Percentiles rank a stretch among this genome's conserved stretches.
Evolutionary conservation across 2,113 vertebrate genomes (phyloP).

Genomic region (Catharus bicknelli): DNA sequence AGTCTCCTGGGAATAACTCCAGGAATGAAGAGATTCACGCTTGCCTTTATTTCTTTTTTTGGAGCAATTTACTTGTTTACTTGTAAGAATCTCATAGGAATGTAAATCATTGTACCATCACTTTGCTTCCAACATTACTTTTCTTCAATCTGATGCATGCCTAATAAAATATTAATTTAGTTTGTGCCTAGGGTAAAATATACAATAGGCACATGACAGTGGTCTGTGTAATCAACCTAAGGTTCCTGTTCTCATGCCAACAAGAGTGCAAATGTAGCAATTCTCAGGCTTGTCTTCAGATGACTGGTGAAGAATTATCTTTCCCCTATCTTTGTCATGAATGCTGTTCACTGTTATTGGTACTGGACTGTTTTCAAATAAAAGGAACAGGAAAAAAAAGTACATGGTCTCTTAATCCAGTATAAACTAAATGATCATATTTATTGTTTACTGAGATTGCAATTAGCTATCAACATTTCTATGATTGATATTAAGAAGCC

Average conservation of each 20-base stretch:
- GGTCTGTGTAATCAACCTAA: neutral
- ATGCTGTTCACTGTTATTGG: neutral
- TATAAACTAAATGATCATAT: neutral
- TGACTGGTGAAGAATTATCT: neutral
- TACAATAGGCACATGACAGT: neutral
- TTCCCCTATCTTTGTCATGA: neutral
- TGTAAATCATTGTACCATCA: neutral
- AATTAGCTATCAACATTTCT: neutral
- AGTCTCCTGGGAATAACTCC: slow-evolving; percentile 8
- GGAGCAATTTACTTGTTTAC: slow-evolving; percentile 28
- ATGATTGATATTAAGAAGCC: neutral
- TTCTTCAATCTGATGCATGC: neutral
- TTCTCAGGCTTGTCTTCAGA: neutral
- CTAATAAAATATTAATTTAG: slow-evolving; percentile 6
- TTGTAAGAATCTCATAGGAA: slow-evolving; percentile 24
- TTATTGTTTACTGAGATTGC: neutral
- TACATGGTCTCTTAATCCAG: neutral
- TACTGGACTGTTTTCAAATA: neutral
- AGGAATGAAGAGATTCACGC: neutral
- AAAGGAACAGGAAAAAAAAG: neutral
- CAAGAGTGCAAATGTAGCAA: neutral
- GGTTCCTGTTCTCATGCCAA: neutral
- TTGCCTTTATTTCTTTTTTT: neutral
- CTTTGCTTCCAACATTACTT: neutral
- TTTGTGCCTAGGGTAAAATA: neutral